Conservation (phyloP, 2,113 vertebrate genomes). For the Neomonachus schauinslandi region DNA sequence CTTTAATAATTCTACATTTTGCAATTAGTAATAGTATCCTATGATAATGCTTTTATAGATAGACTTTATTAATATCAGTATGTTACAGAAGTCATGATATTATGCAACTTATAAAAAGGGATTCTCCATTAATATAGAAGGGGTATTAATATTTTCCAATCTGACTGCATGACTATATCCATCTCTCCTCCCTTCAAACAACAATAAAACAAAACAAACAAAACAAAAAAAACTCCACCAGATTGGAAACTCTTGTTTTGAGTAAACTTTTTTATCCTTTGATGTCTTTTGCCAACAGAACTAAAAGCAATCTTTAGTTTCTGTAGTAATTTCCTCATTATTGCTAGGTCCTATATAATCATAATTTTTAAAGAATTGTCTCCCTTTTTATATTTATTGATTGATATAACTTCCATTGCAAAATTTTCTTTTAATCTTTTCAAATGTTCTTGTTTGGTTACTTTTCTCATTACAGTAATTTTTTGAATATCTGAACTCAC, state of each 20-base stretch:
- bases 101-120: neutral
- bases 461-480: slow-evolving; percentile 44
- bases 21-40: neutral
- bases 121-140: neutral
- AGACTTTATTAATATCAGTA: neutral
- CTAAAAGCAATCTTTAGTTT: slow-evolving; percentile 64
- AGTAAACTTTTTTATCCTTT: slow-evolving; percentile 48
- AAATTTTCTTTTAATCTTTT: slow-evolving; percentile 28
- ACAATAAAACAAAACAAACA: neutral
- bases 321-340: slow-evolving; percentile 41
- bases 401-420: slow-evolving; percentile 50
- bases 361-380: neutral
- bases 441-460: slow-evolving; percentile 39
- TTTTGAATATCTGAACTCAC: slow-evolving; percentile 67
- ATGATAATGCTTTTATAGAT: neutral
- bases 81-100: neutral
- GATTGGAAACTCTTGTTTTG: slow-evolving; percentile 39
- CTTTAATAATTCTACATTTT: neutral
- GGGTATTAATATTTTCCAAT: neutral
- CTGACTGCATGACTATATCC: neutral
- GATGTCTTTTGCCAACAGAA: slow-evolving; percentile 52
- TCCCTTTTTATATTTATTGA: slow-evolving; percentile 38
- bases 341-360: neutral
- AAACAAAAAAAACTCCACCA: slow-evolving; percentile 19
- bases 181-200: neutral